Percentiles rank a stretch among this genome's conserved stretches.
Evolutionary conservation across 35 echinoderm and acorn worm species (phyloP).

Genomic region (Ptychodera flava): DNA sequence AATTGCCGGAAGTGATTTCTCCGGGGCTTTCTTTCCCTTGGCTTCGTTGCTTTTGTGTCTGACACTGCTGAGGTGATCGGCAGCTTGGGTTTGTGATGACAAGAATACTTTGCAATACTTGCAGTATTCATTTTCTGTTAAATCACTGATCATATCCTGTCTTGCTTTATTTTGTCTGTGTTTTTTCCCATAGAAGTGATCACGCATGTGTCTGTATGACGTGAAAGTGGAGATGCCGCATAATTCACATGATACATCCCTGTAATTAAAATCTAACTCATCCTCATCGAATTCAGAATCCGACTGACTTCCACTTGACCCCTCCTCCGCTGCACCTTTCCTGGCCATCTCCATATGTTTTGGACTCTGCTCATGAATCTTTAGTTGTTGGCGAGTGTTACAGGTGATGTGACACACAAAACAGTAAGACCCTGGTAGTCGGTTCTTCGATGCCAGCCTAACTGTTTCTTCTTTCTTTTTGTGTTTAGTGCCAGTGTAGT

Average conservation of each 20-base stretch:
- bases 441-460: background rate
- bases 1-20: background rate
- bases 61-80: background rate
- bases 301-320: no score
- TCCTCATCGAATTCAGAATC: background rate
- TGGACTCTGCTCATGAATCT: background rate
- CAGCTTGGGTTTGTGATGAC: background rate
- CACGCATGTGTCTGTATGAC: background rate
- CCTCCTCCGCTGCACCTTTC: background rate
- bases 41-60: background rate
- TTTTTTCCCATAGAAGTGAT: background rate
- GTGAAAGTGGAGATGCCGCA: background rate
- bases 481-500: background rate
- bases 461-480: background rate
- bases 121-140: background rate
- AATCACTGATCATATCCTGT: background rate
- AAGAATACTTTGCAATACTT: background rate
- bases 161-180: background rate
- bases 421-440: background rate
- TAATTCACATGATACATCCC: no score
- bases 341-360: background rate
- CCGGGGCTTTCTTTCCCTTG: background rate
- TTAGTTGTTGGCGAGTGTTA: background rate
- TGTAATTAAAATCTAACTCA: background rate
- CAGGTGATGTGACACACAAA: background rate